These are phyloP conservation scores for Ariolimax columbianus DNA, from an alignment of 2,888 invertebrate genomes.

Conservation along the genomic window DNA sequence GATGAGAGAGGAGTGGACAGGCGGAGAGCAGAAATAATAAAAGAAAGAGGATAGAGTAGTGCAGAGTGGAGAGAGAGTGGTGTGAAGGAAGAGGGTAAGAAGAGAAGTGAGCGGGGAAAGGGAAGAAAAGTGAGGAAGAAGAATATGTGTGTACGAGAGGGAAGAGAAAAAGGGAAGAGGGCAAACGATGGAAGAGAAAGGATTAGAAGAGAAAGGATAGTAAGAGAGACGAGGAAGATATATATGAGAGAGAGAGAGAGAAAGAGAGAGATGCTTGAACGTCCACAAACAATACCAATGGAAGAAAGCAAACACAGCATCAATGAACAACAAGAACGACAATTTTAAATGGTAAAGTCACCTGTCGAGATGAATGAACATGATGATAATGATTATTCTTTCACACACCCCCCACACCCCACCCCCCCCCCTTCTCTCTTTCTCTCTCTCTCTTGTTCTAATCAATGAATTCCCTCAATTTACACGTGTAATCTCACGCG, in stretches of 20 bases:
- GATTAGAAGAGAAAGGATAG: not conserved
- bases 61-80: not conserved
- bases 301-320: no score
- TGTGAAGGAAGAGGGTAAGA: no score
- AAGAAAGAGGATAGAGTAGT: not conserved
- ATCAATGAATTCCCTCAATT: not conserved
- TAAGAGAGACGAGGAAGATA: not conserved
- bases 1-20: no score
- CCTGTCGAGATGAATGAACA: no score
- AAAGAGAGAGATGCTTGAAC: not conserved
- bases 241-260: not conserved
- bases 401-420: no score
- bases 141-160: not conserved
- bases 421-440: not conserved
- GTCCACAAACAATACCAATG: not conserved
- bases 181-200: not conserved
- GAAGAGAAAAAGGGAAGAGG: not conserved
- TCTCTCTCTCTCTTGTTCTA: not conserved
- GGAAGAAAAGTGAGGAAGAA: not conserved
- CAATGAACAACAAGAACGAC: no score
- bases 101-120: no score
- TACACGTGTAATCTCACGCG: not conserved
- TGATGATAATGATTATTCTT: no score
- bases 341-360: no score
- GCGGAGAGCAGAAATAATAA: not conserved